phyloP scores from a whole-genome alignment of 2,113 vertebrate genomes.

The Petroica traversi region DNA sequence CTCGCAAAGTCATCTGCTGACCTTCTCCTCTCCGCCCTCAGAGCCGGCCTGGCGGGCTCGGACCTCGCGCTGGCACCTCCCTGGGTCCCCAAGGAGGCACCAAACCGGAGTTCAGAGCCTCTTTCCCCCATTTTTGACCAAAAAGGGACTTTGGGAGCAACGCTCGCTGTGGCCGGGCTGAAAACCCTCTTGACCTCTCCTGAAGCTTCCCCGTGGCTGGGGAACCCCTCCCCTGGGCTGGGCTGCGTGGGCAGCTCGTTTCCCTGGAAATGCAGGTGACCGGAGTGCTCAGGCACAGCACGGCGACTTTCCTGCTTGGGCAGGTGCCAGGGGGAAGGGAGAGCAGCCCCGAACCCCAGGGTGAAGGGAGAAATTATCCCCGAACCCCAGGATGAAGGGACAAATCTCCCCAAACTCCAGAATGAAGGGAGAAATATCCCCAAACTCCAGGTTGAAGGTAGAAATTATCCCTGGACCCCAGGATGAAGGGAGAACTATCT shows the following conservation, averaged over 20 bases:
- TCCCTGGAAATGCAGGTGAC: not conserved
- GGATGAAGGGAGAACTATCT: not conserved
- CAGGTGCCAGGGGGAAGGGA: not conserved
- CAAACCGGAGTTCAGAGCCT: accelerated
- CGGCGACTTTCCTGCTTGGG: not conserved
- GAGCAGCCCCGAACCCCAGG: not conserved
- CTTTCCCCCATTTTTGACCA: accelerated
- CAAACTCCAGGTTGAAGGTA: not conserved
- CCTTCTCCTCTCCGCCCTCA: not conserved
- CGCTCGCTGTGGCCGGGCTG: not conserved
- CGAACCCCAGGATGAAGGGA: not conserved
- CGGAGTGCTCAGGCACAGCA: accelerated
- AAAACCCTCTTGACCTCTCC: not conserved
- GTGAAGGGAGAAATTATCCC: not conserved
- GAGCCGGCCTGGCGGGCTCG: accelerated
- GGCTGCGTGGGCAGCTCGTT: accelerated
- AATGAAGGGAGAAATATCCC: not conserved
- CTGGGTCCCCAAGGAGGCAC: accelerated
- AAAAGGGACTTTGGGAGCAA: not conserved
- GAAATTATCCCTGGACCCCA: not conserved
- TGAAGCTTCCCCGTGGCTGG: not conserved
- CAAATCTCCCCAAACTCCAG: not conserved
- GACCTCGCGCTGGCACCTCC: accelerated
- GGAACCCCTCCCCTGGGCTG: not conserved
- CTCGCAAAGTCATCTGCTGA: slow-evolving; percentile 22